Conservation (phyloP, 2,888 invertebrate genomes). For the Molanna angustata region DNA sequence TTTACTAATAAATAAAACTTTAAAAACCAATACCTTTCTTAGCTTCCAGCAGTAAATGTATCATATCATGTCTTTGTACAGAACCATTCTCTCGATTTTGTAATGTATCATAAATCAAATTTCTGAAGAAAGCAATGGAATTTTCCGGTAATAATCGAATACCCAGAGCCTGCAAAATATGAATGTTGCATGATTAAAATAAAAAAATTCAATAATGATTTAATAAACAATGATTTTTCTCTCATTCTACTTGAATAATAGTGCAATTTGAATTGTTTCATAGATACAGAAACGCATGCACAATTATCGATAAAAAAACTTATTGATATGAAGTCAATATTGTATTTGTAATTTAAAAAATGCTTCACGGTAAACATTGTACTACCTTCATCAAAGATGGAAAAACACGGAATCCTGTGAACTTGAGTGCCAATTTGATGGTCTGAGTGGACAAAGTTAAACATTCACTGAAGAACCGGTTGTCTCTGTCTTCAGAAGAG, state of each 20-base stretch:
- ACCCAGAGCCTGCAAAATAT: constrained; percentile 15
- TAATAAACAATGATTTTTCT: neutral
- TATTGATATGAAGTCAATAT: too few species aligned
- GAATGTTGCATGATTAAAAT: neutral
- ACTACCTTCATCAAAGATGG: constrained; percentile 27
- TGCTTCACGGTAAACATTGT: too few species aligned
- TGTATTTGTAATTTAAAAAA: too few species aligned
- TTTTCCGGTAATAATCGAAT: constrained; percentile 20
- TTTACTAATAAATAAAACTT: too few species aligned
- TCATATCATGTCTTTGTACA: constrained; percentile 23
- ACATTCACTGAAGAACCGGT: constrained; percentile 48
- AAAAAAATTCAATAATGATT: neutral
- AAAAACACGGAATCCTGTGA: constrained; percentile 20
- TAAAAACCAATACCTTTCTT: constrained; percentile 21
- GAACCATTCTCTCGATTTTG: constrained; percentile 12
- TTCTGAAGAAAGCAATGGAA: constrained; percentile 15
- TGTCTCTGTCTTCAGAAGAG: constrained; percentile 47
- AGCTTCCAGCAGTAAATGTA: constrained; percentile 26
- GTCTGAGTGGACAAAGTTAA: constrained; percentile 35
- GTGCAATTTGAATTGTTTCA: neutral
- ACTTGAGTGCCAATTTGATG: constrained; percentile 17
- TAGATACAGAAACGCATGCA: too few species aligned
- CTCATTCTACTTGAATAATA: neutral
- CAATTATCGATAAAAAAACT: too few species aligned
- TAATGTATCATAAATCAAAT: constrained; percentile 16